Evolutionary conservation across 1,140 invertebrate genomes (phyloP).

Genomic region (Colletes latitarsis): DNA sequence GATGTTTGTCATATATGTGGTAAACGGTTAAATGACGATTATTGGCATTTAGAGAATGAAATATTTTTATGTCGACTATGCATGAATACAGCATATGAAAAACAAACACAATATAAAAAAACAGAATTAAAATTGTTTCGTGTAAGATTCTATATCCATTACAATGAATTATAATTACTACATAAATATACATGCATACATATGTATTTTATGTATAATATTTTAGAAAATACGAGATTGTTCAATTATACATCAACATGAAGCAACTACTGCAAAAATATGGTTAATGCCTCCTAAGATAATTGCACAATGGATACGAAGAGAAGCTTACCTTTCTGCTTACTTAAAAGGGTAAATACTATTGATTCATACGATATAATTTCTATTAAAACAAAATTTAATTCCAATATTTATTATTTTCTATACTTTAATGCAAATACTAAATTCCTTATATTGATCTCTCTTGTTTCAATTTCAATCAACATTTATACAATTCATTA

Average conservation of each 20-base stretch:
- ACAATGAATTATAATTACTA: conserved; percentile 29
- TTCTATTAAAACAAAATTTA: background rate
- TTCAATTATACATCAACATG: conserved; percentile 73
- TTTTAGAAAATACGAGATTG: conserved; percentile 76
- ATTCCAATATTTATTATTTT: conserved; percentile 20
- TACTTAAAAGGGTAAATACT: conserved; percentile 67
- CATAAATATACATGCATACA: conserved; percentile 15
- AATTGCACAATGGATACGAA: conserved; percentile 66
- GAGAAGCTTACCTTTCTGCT: conserved; percentile 73
- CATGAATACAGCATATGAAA: conserved; percentile 64
- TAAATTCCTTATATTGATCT: conserved; percentile 30
- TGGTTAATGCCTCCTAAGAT: conserved; percentile 70
- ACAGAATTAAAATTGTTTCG: conserved; percentile 65
- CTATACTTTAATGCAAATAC: background rate
- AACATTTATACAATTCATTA: conserved; percentile 56
- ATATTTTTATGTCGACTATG: conserved; percentile 72
- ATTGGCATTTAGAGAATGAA: conserved; percentile 74
- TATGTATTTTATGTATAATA: conserved; percentile 33
- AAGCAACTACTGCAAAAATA: conserved; percentile 73
- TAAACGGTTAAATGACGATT: conserved; percentile 70
- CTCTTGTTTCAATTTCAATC: conserved; percentile 39
- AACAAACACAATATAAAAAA: conserved; percentile 56
- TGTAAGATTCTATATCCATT: conserved; percentile 54
- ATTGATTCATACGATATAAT: background rate
- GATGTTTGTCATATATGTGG: conserved; percentile 72